Conservation (phyloP, 1,140 invertebrate genomes). For the Heterodera schachtii region DNA sequence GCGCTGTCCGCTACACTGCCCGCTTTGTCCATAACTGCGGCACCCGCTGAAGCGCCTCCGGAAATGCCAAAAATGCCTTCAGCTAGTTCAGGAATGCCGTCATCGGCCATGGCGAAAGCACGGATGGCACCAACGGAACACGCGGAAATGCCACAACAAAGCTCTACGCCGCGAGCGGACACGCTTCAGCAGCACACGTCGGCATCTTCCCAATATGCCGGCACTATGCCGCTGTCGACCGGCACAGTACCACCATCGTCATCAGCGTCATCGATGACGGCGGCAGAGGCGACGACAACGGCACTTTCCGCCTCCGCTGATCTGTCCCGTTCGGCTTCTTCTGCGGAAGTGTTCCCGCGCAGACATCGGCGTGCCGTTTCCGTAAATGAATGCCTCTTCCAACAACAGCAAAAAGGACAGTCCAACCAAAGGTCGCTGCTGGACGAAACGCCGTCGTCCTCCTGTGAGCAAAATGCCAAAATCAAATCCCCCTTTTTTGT, state of each 20-base stretch:
- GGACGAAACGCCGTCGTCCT: neutral
- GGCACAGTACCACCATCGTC: neutral
- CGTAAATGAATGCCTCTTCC: neutral
- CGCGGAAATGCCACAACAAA: no score
- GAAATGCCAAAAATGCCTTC: neutral
- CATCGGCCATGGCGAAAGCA: no score
- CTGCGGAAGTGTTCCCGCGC: neutral
- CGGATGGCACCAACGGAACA: neutral
- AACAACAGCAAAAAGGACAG: neutral
- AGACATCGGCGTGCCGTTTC: neutral
- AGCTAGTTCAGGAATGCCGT: no score
- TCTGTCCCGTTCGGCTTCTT: neutral
- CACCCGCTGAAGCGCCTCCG: neutral
- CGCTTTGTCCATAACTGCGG: no score
- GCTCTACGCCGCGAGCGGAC: no score
- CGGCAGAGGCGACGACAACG: neutral
- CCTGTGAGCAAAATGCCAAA: neutral
- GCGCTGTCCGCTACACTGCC: neutral
- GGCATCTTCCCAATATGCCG: neutral
- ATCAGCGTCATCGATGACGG: no score
- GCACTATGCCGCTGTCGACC: neutral
- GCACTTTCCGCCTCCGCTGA: neutral
- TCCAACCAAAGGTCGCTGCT: neutral
- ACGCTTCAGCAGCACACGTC: no score
- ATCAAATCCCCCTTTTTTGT: no score